These are phyloP conservation scores for Leptatherina wallacei DNA, from an alignment of 2,797 vertebrate species.

Conservation along the genomic window DNA sequence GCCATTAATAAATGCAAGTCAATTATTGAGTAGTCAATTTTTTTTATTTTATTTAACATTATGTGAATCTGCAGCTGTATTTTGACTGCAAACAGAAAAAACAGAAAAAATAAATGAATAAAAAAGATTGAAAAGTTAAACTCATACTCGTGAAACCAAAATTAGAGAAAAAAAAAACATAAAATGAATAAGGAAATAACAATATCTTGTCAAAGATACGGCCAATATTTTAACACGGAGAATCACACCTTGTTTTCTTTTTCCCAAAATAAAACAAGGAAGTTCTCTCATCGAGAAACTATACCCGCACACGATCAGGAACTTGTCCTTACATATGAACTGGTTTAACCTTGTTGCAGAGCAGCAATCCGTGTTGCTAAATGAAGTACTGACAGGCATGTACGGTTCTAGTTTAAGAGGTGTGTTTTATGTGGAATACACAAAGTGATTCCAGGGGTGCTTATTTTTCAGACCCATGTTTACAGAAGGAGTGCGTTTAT, in stretches of 20 bases:
- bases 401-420: constrained; percentile 20
- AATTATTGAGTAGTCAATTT: too few species aligned
- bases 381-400: not conserved
- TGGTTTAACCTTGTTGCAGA: constrained; percentile 43
- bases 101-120: too few species aligned
- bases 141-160: too few species aligned
- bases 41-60: too few species aligned
- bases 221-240: not conserved
- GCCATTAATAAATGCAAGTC: too few species aligned
- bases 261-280: not conserved
- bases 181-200: not conserved
- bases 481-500: constrained; percentile 51
- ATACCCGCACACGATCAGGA: constrained; percentile 47
- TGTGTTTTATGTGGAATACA: constrained; percentile 13
- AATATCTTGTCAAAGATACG: not conserved
- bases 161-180: too few species aligned
- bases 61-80: too few species aligned
- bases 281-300: constrained; percentile 45
- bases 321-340: constrained; percentile 49
- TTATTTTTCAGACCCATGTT: constrained; percentile 40
- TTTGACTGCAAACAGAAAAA: not conserved
- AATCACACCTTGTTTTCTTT: not conserved
- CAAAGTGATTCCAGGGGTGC: constrained; percentile 17
- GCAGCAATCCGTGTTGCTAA: not conserved
- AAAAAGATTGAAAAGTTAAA: too few species aligned